Base-by-base conservation (phyloP, 1,140 invertebrate species). In the Drosophila kanapiae region DNA sequence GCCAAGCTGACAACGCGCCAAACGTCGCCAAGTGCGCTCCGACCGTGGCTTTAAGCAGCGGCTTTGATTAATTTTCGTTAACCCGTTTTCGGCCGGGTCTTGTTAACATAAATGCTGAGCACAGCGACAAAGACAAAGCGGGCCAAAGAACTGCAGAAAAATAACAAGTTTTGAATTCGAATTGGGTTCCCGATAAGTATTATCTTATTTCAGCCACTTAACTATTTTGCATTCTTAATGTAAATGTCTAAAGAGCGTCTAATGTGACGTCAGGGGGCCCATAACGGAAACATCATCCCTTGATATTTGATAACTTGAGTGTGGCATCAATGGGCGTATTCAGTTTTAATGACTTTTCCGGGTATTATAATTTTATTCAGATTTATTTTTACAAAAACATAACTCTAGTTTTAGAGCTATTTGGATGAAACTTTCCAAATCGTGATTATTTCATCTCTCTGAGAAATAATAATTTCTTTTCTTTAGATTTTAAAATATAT, bases 61-160 rank as follows among this genome's bases (percentile, higher is more conserved):
- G 62, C 48, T 76, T 76, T 86, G 78, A 86, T 86, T 79, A 82
- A 86, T 79, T 72, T 78, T 65, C 58, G 57, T 82, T 76, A 79
- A 86, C 83, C 64, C 65, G 82, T 86, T 82, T 84, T 86, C 54
- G 29, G 29, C 38, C 58, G 49, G 37, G 23, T 78, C 75, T 82
- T 86, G 58, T 85, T 85, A 75, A 58, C 75, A 76, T 60, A 62
- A 67, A 49, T 51, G 51, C 43, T 49, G 61, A 75, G 29, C 69
- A 59, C 42, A 29, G 54, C 49, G 67, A 64, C 60, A 75, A 74
- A 48, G 62, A 70, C 53, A 71, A 71, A 42, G 49, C 43, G 57
- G 64, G 43, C 63, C 40, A 75, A 65, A 78, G 62, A 60, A 61
- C 60, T 58, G 59, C 59, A 43, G 38, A 57, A 47, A 71, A 47